Percentiles rank a stretch among this genome's conserved stretches.
Conservation (phyloP, 2,113 vertebrate species). For the Sterrhoptilus dennistouni region DNA sequence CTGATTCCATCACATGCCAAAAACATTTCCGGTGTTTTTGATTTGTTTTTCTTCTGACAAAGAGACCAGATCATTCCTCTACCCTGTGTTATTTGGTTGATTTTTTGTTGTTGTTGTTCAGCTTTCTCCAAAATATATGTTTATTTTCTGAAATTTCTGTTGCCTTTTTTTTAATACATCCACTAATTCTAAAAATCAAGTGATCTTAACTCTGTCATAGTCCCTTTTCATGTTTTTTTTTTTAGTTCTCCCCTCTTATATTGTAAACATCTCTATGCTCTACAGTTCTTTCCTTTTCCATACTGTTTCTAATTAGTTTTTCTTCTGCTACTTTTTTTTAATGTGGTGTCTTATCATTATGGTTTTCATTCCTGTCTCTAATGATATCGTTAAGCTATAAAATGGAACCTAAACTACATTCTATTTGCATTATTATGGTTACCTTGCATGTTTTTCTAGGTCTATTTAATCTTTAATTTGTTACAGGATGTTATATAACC, state of each 20-base stretch:
- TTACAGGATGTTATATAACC: neutral
- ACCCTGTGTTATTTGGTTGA: neutral
- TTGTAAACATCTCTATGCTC: neutral
- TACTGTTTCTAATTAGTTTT: neutral
- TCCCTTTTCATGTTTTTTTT: neutral
- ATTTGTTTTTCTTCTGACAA: neutral
- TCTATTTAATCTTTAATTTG: slow-evolving; percentile 4
- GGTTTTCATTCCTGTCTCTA: neutral
- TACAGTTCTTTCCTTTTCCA: neutral
- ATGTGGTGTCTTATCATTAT: neutral
- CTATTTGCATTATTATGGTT: neutral
- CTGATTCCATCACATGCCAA: neutral
- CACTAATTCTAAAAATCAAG: neutral
- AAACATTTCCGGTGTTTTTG: neutral
- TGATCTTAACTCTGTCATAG: neutral
- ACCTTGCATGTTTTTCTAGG: neutral
- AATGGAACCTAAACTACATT: neutral
- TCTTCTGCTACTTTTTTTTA: neutral
- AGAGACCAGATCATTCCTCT: neutral
- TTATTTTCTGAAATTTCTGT: neutral
- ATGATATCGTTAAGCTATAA: neutral
- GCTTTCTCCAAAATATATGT: neutral
- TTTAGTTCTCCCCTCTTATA: neutral
- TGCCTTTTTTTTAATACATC: neutral
- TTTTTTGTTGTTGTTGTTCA: fast-evolving